Conservation (phyloP, 2,888 invertebrate species). For the Heliconius cydno region DNA sequence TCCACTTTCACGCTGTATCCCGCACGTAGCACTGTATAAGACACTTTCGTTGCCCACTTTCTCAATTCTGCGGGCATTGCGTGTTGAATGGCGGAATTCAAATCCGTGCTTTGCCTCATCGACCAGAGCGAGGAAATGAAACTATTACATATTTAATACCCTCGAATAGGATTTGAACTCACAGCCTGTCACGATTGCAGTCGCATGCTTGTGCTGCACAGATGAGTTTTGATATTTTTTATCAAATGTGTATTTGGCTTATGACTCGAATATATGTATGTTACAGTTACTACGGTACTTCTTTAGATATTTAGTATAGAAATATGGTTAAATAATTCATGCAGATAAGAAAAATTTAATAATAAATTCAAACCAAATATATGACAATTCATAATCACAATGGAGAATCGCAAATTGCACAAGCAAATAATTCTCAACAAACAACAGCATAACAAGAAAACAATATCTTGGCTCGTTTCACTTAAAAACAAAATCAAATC, state of each 20-base stretch:
- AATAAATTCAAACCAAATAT: neutral
- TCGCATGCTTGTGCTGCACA: neutral
- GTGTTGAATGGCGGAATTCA: neutral
- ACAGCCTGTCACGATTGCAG: neutral
- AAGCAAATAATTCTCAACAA: neutral
- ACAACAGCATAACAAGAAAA: neutral
- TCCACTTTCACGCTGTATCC: neutral
- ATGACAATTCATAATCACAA: neutral
- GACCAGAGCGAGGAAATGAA: neutral
- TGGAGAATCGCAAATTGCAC: neutral
- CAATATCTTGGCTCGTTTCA: constrained; percentile 7
- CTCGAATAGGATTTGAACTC: neutral
- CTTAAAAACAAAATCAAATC: constrained; percentile 21
- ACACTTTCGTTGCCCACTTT: neutral
- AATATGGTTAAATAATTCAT: too few relatives aligned
- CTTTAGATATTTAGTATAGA: too few relatives aligned
- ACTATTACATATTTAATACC: neutral
- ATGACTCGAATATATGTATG: too few relatives aligned
- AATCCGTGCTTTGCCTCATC: neutral
- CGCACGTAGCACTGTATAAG: neutral
- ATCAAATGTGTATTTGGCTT: too few relatives aligned
- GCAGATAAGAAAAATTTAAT: too few relatives aligned
- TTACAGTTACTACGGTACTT: too few relatives aligned
- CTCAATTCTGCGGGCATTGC: neutral
- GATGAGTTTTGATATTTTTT: too few relatives aligned